A percentile compares a stretch with the other conserved stretches of the same genome.
These are phyloP conservation scores for Loripinus fragilis DNA, from an alignment of 2,888 invertebrate species.

Conservation along the genomic window DNA sequence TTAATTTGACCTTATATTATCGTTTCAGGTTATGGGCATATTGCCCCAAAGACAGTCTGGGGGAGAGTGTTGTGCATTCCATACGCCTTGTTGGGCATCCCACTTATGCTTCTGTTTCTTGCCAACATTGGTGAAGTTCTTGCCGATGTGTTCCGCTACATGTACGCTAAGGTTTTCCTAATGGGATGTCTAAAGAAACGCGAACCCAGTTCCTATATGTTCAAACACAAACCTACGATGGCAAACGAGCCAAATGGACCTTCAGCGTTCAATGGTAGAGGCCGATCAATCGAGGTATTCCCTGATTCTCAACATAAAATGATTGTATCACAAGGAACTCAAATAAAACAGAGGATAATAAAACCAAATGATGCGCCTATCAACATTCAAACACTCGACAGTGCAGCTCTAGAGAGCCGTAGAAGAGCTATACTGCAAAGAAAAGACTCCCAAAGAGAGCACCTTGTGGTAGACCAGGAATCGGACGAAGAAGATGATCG, in stretches of 20 bases:
- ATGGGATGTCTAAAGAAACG: slow-evolving; percentile 79
- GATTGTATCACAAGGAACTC: neutral
- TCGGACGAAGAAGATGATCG: slow-evolving; percentile 79
- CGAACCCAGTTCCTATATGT: neutral
- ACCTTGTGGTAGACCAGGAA: slow-evolving; percentile 72
- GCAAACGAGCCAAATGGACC: neutral
- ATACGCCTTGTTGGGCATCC: slow-evolving; percentile 84
- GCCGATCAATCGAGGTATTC: slow-evolving; percentile 1
- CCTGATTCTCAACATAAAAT: neutral
- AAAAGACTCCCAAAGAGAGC: neutral
- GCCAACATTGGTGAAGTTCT: slow-evolving; percentile 85
- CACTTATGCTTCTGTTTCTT: slow-evolving; percentile 85
- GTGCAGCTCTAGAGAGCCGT: neutral
- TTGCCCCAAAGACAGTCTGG: slow-evolving; percentile 83
- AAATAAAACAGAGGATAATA: neutral
- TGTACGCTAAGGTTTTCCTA: slow-evolving; percentile 83
- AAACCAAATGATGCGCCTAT: neutral
- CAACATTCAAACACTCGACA: slow-evolving; percentile 2
- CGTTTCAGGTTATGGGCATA: slow-evolving; percentile 82
- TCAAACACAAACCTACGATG: slow-evolving; percentile 3
- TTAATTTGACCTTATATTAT: no score
- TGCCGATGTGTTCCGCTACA: slow-evolving; percentile 84
- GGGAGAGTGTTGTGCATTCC: slow-evolving; percentile 83
- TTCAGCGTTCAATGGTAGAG: neutral
- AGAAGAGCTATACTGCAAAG: neutral